Evolutionary conservation across 2,797 vertebrate genomes (phyloP).

Genomic region (Erethizon dorsatum): DNA sequence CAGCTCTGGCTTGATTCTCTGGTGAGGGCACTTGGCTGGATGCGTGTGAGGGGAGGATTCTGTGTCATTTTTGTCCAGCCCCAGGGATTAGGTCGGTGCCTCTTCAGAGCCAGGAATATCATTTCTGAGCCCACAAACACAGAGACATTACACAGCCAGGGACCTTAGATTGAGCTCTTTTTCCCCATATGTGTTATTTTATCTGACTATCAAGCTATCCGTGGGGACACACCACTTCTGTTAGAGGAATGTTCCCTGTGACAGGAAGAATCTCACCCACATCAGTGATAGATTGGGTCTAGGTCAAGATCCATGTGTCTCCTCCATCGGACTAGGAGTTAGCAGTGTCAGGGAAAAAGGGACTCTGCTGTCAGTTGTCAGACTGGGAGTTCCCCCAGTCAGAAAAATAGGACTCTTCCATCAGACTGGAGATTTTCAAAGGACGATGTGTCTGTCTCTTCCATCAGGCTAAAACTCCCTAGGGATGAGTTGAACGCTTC

Average conservation of each 20-base stretch:
- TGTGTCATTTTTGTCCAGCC: conserved; percentile 55
- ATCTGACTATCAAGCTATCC: conserved; percentile 58
- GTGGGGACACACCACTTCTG: background rate
- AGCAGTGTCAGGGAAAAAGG: background rate
- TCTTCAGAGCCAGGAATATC: conserved; percentile 29
- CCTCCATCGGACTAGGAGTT: background rate
- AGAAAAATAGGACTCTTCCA: background rate
- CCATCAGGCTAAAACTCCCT: background rate
- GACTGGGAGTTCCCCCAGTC: background rate
- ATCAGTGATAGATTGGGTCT: background rate
- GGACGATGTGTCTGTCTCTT: background rate
- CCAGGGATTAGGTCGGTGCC: conserved; percentile 3
- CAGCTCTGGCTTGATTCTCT: conserved; percentile 58
- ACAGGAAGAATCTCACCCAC: background rate
- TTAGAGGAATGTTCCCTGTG: background rate
- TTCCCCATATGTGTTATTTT: background rate
- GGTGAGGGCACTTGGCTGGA: conserved; percentile 59
- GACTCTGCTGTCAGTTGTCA: background rate
- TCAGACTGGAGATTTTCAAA: background rate
- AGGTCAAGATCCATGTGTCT: background rate
- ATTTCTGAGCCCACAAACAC: conserved; percentile 42
- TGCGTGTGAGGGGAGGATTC: background rate
- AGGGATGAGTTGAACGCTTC: background rate
- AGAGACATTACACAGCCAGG: conserved; percentile 33
- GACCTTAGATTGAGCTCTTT: background rate